These are phyloP conservation scores for Chiloscyllium punctatum DNA, from an alignment of 2,797 vertebrate species.

Conservation along the genomic window DNA sequence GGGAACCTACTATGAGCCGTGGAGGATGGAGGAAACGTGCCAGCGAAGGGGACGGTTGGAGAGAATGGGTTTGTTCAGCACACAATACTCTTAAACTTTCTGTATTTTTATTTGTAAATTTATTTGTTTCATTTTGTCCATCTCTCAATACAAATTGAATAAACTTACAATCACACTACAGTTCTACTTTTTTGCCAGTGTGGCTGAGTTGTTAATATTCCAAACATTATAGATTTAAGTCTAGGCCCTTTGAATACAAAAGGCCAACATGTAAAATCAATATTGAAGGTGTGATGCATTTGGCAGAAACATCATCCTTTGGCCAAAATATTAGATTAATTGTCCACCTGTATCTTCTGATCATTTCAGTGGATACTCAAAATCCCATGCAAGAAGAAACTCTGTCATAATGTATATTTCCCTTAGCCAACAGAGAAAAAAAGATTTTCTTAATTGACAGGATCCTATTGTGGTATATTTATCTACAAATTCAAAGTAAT, in stretches of 20 bases:
- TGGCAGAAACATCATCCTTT: no score
- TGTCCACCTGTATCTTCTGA: neutral
- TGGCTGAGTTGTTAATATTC: neutral
- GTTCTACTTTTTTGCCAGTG: neutral
- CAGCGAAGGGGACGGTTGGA: constrained; percentile 81
- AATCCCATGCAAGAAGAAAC: neutral
- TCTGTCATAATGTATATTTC: neutral
- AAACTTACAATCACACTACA: neutral
- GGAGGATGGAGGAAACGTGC: constrained; percentile 89
- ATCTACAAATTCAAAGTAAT: neutral
- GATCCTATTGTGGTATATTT: neutral
- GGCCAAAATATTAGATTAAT: neutral
- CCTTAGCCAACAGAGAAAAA: neutral
- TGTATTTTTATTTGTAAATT: neutral
- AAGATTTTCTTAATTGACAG: neutral
- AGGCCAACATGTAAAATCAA: neutral
- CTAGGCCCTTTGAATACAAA: neutral
- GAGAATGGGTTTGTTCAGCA: constrained; percentile 68
- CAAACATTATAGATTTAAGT: neutral
- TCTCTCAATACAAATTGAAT: neutral
- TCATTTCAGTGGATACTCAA: neutral
- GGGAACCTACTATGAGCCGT: constrained; percentile 89
- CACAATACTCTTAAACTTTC: neutral
- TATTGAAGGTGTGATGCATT: neutral
- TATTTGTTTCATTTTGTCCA: neutral